A percentile compares a stretch with the other conserved stretches of the same genome.
Evolutionary conservation across 2,888 invertebrate species (phyloP).

Genomic region (Tachina grossa): DNA sequence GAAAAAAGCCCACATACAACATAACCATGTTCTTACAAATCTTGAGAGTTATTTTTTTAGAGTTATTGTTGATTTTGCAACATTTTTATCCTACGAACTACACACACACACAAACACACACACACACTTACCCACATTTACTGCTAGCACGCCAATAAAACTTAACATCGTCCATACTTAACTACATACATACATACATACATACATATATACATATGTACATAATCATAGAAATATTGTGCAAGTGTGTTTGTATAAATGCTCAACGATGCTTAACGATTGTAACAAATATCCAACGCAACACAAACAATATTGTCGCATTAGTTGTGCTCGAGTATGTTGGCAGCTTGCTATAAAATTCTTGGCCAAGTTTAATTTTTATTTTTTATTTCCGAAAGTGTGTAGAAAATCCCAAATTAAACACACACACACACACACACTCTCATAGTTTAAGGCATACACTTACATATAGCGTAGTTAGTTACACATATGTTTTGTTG

Average conservation of each 20-base stretch:
- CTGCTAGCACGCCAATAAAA: background rate
- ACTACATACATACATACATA: background rate
- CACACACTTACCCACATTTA: background rate
- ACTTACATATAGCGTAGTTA: constrained; percentile 6
- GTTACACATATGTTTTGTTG: constrained; percentile 56
- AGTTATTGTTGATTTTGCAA: constrained; percentile 32
- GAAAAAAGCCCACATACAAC: constrained; percentile 3
- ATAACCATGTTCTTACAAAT: constrained; percentile 32
- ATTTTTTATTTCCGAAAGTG: background rate
- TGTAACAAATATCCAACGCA: constrained; percentile 62
- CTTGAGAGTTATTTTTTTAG: constrained; percentile 34
- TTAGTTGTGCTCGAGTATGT: constrained; percentile 63
- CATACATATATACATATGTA: background rate
- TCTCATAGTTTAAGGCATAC: background rate
- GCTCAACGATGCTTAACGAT: constrained; percentile 53
- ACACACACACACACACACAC: background rate
- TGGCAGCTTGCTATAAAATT: constrained; percentile 60
- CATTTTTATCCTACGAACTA: constrained; percentile 2
- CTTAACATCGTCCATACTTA: background rate
- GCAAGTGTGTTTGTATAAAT: constrained; percentile 39
- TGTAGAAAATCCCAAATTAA: constrained; percentile 6
- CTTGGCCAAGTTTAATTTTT: constrained; percentile 63
- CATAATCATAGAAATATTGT: constrained; percentile 2
- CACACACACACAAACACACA: background rate
- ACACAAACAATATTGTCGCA: constrained; percentile 73